Base-by-base conservation (phyloP, 2,797 vertebrate species). In the Cynopterus sphinx region DNA sequence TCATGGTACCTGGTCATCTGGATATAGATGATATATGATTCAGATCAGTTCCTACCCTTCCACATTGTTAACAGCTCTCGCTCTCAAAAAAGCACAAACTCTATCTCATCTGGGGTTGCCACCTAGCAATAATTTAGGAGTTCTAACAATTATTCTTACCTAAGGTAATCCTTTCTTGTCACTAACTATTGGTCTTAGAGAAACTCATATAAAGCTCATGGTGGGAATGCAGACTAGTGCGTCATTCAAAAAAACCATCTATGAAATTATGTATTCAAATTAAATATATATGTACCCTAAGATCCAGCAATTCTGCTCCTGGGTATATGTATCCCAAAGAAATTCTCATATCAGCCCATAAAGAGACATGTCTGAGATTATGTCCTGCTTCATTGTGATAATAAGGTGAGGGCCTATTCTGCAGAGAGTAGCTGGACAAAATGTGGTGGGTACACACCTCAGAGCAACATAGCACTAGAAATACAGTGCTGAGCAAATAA, bases 101-200 rank as follows among this genome's bases (percentile, higher is more conserved):
- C 57, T 51, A 70, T 41, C 43, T 87, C 67, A 24, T 82, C 63
- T 73, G 49, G 65, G 43, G 41, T 31, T 79, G 63, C 65, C 87
- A 78, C 55, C 68, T 26, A 63, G 43, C 28, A 93, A 9, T 67
- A 84, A 86, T 33, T 67, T 21, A 43, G 39, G 19, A 84, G 67
- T 81, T 91, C 57, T 88, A 84, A 93, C 39, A 84, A 57, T 59
- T 78, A 74, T 63, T 87, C 41, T 75, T 57, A 92, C 12, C 46
- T 10, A 85, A 28, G 39, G 17, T 63, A 91, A 78, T 67, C 36
- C n/a, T 92, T 89, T 91, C 57, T 67, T 78, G 5, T 71, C 83
- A 92, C 33, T 93, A 73, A 78, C 39, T 71, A 79, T 9, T 53
- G 36, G 41, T 51, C 43, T 31, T 85, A 74, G 33, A 43, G 59